Evolutionary conservation across 2,888 invertebrate species (phyloP).

Genomic region (Philereme transversata): DNA sequence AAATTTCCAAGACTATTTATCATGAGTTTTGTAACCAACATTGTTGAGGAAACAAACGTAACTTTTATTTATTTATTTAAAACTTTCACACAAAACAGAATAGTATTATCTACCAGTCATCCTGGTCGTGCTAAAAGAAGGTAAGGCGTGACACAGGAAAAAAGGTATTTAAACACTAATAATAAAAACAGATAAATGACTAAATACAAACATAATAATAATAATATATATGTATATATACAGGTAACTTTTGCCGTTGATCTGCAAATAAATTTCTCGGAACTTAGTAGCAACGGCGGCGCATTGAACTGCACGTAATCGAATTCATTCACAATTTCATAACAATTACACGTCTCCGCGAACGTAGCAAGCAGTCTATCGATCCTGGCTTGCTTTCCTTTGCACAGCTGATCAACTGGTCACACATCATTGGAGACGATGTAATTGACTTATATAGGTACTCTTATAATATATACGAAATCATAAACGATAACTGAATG

Average conservation of each 20-base stretch:
- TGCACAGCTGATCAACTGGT: constrained; percentile 33
- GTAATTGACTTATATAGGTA: constrained; percentile 13
- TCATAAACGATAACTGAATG: not conserved
- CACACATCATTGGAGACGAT: constrained; percentile 32
- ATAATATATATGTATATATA: no score
- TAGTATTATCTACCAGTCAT: no score
- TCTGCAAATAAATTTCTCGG: constrained; percentile 25
- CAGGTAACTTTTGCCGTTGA: not conserved
- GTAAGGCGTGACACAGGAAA: no score
- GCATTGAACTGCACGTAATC: constrained; percentile 27
- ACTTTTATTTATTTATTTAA: no score
- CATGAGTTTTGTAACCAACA: no score
- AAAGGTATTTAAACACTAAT: no score
- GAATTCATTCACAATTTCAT: constrained; percentile 36
- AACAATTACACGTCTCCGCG: constrained; percentile 32
- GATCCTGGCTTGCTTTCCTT: constrained; percentile 38
- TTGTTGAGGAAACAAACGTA: no score
- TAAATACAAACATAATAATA: no score
- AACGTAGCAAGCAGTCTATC: constrained; percentile 32
- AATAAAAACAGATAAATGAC: no score
- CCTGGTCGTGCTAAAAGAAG: no score
- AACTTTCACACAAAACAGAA: no score
- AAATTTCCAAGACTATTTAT: no score
- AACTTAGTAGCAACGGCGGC: constrained; percentile 17
- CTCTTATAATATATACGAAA: constrained; percentile 5